These are phyloP conservation scores for Cheilosia pagana DNA, from an alignment of 2,888 invertebrate species.

Conservation along the genomic window DNA sequence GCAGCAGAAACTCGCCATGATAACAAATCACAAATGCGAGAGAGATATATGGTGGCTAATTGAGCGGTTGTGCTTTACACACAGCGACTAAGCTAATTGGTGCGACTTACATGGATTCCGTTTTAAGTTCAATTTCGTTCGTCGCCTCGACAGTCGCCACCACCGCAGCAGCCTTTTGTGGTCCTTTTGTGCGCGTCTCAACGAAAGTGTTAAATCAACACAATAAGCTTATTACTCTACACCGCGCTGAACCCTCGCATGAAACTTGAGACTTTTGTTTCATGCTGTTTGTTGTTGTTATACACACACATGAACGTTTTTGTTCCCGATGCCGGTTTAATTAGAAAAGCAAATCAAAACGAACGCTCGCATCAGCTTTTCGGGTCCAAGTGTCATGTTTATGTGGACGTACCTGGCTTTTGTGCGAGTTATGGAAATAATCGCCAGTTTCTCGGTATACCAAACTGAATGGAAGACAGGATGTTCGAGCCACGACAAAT, in stretches of 20 bases:
- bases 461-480: slow-evolving; percentile 50
- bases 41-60: slow-evolving; percentile 70
- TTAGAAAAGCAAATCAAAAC: slow-evolving; percentile 67
- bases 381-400: slow-evolving; percentile 69
- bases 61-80: slow-evolving; percentile 70
- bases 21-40: slow-evolving; percentile 63
- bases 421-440: slow-evolving; percentile 73
- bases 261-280: slow-evolving; percentile 70
- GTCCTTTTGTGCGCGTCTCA: slow-evolving; percentile 41
- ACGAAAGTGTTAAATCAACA: slow-evolving; percentile 72
- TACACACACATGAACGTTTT: slow-evolving; percentile 27
- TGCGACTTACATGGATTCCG: slow-evolving; percentile 48
- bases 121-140: slow-evolving; percentile 34
- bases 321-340: slow-evolving; percentile 52
- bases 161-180: background rate
- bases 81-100: slow-evolving; percentile 68
- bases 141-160: background rate
- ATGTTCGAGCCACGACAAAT: slow-evolving; percentile 55
- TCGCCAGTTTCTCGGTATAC: slow-evolving; percentile 54
- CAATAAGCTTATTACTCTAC: slow-evolving; percentile 72
- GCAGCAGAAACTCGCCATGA: slow-evolving; percentile 29
- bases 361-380: slow-evolving; percentile 39
- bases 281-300: slow-evolving; percentile 50
- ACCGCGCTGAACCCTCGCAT: slow-evolving; percentile 19
- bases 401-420: slow-evolving; percentile 60